Conservation (phyloP, 2,888 invertebrate genomes). For the Cephus nigrinus region DNA sequence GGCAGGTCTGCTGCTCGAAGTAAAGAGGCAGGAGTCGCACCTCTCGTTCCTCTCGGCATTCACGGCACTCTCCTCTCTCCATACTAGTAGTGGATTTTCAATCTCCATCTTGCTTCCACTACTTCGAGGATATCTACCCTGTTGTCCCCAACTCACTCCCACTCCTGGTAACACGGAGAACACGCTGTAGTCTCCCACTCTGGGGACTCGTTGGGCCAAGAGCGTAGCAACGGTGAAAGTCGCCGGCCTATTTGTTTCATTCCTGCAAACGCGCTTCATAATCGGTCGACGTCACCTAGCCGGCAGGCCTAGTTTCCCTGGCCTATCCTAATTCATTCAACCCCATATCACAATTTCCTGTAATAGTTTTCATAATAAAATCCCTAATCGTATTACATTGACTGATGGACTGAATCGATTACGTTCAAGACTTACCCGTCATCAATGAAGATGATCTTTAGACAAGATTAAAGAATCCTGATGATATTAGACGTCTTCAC, state of each 20-base stretch:
- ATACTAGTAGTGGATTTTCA: neutral
- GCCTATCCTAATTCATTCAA: neutral
- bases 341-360: neutral
- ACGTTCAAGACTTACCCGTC: neutral
- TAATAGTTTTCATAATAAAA: neutral
- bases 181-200: constrained; percentile 10
- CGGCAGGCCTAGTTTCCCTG: constrained; percentile 45
- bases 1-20: neutral
- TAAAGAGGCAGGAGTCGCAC: neutral
- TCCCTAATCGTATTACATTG: neutral
- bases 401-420: neutral
- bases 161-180: neutral
- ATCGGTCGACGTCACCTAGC: constrained; percentile 38
- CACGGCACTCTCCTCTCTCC: neutral
- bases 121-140: neutral
- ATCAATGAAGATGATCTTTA: neutral
- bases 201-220: constrained; percentile 21
- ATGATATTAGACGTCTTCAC: neutral
- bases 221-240: constrained; percentile 54
- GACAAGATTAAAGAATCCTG: neutral
- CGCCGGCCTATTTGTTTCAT: constrained; percentile 63
- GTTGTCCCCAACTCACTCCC: neutral
- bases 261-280: constrained; percentile 43
- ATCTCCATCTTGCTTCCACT: neutral
- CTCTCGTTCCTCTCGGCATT: neutral